These are phyloP conservation scores for Koerneria pararmatus DNA, from an alignment of 2,888 invertebrate species.

Conservation along the genomic window DNA sequence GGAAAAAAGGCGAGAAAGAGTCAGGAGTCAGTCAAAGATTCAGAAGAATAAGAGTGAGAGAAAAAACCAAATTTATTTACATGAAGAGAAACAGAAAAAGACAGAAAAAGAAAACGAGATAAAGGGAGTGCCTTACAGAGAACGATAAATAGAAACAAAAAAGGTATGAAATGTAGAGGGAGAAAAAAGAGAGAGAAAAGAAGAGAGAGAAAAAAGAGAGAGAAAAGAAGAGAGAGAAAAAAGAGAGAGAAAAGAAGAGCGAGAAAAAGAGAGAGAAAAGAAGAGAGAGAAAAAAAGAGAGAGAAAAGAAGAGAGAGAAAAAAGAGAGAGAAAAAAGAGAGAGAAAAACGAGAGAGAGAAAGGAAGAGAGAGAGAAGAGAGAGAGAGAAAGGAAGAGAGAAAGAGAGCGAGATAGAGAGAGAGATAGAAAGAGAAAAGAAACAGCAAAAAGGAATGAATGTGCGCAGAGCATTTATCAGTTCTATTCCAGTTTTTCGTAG, in stretches of 20 bases:
- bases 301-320: neutral
- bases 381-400: neutral
- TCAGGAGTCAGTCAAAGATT: neutral
- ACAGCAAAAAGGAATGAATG: neutral
- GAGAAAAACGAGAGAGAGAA: neutral
- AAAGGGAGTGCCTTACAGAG: neutral
- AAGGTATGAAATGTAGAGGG: neutral
- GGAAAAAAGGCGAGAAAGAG: neutral
- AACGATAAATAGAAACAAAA: neutral
- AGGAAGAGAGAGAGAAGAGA: neutral
- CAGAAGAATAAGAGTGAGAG: neutral
- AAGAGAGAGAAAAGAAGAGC: neutral
- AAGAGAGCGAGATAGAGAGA: too few species aligned
- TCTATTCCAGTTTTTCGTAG: too few species aligned
- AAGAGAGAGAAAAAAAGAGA: neutral
- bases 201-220: neutral
- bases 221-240: neutral
- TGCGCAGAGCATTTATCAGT: constrained; percentile 21
- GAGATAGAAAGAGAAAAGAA: too few species aligned
- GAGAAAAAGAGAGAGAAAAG: neutral
- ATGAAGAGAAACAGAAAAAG: neutral
- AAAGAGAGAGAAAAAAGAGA: constrained; percentile 24
- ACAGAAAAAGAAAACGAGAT: neutral
- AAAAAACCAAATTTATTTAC: neutral
- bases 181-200: neutral